Conservation (phyloP, 2,888 invertebrate genomes). For the Heliconius charithonia region DNA sequence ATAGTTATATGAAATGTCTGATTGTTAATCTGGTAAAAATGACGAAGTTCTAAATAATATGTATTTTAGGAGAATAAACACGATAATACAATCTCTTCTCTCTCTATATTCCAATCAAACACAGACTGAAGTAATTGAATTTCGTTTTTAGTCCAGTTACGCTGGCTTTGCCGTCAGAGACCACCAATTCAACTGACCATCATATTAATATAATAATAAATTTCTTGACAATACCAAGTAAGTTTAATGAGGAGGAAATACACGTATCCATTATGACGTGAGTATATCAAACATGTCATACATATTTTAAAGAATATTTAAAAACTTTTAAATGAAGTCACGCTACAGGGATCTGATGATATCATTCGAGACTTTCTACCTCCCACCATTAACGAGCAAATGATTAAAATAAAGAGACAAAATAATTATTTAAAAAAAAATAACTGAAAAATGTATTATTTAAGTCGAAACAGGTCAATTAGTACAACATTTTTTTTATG, state of each 20-base stretch:
- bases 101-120: background rate
- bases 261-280: constrained; percentile 7
- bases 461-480: constrained; percentile 23
- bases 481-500: constrained; percentile 14
- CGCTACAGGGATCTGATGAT: constrained; percentile 13
- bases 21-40: background rate
- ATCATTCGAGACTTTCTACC: background rate
- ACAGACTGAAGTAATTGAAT: background rate
- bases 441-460: constrained; percentile 7
- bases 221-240: background rate
- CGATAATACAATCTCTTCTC: too few species aligned
- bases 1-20: background rate
- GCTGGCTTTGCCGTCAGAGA: background rate
- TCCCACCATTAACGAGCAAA: constrained; percentile 3
- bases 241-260: constrained; percentile 12
- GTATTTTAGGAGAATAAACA: too few species aligned
- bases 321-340: constrained; percentile 6
- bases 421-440: constrained; percentile 8
- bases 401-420: constrained; percentile 12
- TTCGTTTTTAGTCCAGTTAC: background rate
- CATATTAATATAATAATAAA: background rate
- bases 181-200: background rate
- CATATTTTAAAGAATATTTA: constrained; percentile 4
- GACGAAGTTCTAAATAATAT: too few species aligned
- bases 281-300: constrained; percentile 10